A percentile compares a stretch with the other conserved stretches of the same genome.
These are phyloP conservation scores for Selenia dentaria DNA, from an alignment of 2,888 invertebrate species.

Conservation along the genomic window DNA sequence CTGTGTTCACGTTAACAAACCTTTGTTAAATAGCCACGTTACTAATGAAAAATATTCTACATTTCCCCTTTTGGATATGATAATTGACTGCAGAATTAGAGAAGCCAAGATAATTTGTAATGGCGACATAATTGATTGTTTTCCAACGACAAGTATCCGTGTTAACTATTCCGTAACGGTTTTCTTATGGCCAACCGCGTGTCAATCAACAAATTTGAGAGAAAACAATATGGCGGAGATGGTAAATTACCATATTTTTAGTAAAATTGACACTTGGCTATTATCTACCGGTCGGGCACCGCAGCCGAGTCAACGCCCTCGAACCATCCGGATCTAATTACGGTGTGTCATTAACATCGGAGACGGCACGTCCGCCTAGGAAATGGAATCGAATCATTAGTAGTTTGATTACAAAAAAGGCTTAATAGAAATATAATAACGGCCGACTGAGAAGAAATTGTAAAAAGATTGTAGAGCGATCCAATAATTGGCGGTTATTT, in stretches of 20 bases:
- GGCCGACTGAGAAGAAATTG: conserved; percentile 80
- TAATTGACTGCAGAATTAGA: conserved; percentile 31
- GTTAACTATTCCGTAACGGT: conserved; percentile 29
- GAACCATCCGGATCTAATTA: conserved; percentile 84
- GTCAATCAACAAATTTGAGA: conserved; percentile 43
- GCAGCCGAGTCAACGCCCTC: conserved; percentile 74
- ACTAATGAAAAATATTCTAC: conserved; percentile 5
- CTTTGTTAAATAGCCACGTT: conserved; percentile 21
- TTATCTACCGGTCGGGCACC: conserved; percentile 74
- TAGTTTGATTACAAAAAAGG: conserved; percentile 85
- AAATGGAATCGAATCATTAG: conserved; percentile 85
- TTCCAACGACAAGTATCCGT: conserved; percentile 19
- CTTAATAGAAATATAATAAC: conserved; percentile 85
- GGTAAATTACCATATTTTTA: conserved; percentile 78
- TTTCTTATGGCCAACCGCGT: conserved; percentile 30
- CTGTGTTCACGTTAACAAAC: neutral
- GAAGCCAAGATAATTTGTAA: conserved; percentile 27
- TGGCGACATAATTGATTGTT: conserved; percentile 31
- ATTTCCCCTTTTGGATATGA: conserved; percentile 13
- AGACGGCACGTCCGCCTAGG: conserved; percentile 83
- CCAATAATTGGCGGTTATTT: conserved; percentile 84
- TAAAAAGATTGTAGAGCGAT: conserved; percentile 84
- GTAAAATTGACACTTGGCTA: conserved; percentile 79
- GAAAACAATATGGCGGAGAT: conserved; percentile 56
- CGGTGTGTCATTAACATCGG: conserved; percentile 81